A percentile compares a stretch with the other conserved stretches of the same genome.
phyloP scores from a whole-genome alignment of 2,113 vertebrate species.

The Poeciliopsis prolifica region DNA sequence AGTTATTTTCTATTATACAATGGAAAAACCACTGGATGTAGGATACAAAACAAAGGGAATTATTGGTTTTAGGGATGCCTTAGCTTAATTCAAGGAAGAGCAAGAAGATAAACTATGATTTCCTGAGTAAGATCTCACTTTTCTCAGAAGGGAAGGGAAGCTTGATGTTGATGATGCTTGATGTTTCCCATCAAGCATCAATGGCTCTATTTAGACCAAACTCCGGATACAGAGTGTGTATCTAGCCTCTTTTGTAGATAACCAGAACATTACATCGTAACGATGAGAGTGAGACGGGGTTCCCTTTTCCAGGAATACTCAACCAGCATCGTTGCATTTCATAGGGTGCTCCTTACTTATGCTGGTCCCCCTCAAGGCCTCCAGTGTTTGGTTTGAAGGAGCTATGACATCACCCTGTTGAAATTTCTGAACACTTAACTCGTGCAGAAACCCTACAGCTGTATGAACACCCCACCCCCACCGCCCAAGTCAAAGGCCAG shows the following conservation, averaged over 20 bases:
- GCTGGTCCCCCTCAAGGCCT: no score
- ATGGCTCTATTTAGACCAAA: not conserved
- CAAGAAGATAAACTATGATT: not conserved
- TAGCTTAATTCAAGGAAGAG: not conserved
- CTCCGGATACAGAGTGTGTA: not conserved
- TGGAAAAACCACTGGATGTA: not conserved
- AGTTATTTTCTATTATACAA: not conserved
- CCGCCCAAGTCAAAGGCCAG: not conserved
- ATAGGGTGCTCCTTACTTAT: no score
- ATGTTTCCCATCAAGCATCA: not conserved
- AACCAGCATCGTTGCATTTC: no score
- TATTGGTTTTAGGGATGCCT: not conserved
- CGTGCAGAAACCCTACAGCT: not conserved
- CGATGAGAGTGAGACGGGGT: not conserved
- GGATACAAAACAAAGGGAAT: not conserved
- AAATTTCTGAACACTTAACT: not conserved
- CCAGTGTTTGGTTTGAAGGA: not conserved
- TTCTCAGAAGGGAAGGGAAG: constrained; percentile 5
- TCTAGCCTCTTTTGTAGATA: not conserved
- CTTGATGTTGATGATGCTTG: no score
- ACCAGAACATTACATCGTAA: not conserved
- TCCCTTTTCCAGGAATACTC: no score
- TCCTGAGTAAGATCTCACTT: not conserved
- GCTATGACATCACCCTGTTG: not conserved
- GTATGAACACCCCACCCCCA: not conserved